Percentiles rank a stretch among this genome's conserved stretches.
Evolutionary conservation across 2,113 vertebrate species (phyloP).

Genomic region (Lipophrys pholis): DNA sequence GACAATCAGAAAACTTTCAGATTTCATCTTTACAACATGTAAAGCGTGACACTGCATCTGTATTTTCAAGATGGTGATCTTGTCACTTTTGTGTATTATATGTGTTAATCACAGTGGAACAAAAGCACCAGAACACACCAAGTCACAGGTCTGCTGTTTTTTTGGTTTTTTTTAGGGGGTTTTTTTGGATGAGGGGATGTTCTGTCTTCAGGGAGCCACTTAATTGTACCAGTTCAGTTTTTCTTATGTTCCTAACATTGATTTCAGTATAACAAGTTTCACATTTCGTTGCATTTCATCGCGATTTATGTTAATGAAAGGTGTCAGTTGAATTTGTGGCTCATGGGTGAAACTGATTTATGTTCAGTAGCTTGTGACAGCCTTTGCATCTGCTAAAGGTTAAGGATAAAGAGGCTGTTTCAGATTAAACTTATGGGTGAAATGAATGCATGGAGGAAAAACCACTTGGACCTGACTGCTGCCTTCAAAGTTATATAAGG

Average conservation of each 20-base stretch:
- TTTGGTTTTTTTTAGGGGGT: not conserved
- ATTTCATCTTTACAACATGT: no score
- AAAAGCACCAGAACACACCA: no score
- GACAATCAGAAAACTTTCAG: no score
- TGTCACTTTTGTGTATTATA: no score
- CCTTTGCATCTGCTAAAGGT: not conserved
- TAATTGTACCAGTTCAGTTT: not conserved
- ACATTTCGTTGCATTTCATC: not conserved
- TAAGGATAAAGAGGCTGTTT: constrained; percentile 16
- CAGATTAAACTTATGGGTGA: constrained; percentile 25
- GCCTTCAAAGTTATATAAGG: constrained; percentile 37
- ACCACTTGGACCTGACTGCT: constrained; percentile 33
- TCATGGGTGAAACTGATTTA: not conserved
- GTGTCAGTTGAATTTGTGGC: no score
- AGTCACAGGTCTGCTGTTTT: no score
- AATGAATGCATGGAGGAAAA: constrained; percentile 30
- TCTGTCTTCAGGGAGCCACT: not conserved
- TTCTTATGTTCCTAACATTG: not conserved
- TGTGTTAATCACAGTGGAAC: no score
- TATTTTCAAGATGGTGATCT: no score
- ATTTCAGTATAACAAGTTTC: constrained; percentile 1
- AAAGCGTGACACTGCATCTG: no score
- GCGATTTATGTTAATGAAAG: not conserved
- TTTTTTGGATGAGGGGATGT: not conserved
- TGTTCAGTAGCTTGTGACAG: not conserved